Percentiles rank a stretch among this genome's conserved stretches.
phyloP scores from a whole-genome alignment of 2,888 invertebrate genomes.

The Entomobrya multifasciata region DNA sequence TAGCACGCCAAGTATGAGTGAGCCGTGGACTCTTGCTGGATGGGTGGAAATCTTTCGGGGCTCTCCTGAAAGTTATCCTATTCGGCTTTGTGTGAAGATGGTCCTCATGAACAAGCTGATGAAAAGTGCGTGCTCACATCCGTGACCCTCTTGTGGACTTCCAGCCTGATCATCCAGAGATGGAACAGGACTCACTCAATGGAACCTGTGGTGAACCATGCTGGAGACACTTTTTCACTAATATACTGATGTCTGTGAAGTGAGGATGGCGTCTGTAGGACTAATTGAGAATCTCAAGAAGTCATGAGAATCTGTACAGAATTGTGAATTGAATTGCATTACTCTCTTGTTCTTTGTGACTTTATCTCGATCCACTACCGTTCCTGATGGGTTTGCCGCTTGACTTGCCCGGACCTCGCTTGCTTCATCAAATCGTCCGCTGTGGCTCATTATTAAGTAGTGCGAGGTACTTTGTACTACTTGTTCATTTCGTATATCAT shows the following conservation, averaged over 20 bases:
- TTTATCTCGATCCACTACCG: conserved; percentile 88
- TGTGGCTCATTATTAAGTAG: conserved; percentile 85
- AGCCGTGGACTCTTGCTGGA: conserved; percentile 78
- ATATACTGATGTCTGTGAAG: conserved; percentile 73
- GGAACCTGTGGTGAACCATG: conserved; percentile 86
- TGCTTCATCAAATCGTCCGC: conserved; percentile 79
- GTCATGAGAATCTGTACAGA: conserved; percentile 91
- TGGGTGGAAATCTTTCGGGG: conserved; percentile 78
- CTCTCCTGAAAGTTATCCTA: conserved; percentile 80
- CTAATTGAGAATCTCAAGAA: conserved; percentile 79
- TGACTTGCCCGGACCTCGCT: conserved; percentile 16
- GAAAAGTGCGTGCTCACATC: conserved; percentile 75
- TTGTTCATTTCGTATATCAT: no score
- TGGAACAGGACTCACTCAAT: conserved; percentile 93
- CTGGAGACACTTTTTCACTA: conserved; percentile 75
- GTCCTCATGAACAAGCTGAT: conserved; percentile 75
- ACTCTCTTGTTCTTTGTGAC: conserved; percentile 19
- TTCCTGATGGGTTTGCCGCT: conserved; percentile 91
- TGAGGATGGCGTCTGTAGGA: conserved; percentile 79
- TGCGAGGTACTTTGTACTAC: no score
- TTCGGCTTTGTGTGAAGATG: conserved; percentile 81
- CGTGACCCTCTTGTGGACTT: conserved; percentile 88
- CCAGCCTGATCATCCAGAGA: conserved; percentile 93
- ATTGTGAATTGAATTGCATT: conserved; percentile 91
- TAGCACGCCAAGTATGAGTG: conserved; percentile 61